phyloP scores from a whole-genome alignment of 37 sponge, comb jelly and placozoan species.

The Ephydatia muelleri region DNA sequence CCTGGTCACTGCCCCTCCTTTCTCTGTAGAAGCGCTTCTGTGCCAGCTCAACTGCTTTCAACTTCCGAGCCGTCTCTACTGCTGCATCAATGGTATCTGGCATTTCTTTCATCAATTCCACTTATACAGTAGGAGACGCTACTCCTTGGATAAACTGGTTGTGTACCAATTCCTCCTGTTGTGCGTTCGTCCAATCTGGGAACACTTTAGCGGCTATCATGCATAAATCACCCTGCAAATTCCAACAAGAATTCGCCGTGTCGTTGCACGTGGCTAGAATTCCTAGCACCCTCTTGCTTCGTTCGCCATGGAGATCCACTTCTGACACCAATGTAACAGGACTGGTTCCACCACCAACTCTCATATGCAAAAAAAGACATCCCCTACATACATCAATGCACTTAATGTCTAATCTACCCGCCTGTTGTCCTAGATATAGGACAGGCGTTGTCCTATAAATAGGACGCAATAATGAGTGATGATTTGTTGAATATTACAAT shows the following conservation, averaged over 20 bases:
- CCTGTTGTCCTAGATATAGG: too few species aligned
- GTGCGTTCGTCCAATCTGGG: neutral
- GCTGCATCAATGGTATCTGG: neutral
- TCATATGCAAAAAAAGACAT: too few species aligned
- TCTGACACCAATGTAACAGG: too few species aligned
- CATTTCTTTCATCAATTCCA: slow-evolving; percentile 2
- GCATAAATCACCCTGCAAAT: neutral
- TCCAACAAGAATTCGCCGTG: neutral
- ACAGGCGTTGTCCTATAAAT: too few species aligned
- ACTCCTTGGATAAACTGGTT: slow-evolving; percentile 20
- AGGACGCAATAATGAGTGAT: too few species aligned
- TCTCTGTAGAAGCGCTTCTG: slow-evolving; percentile 7
- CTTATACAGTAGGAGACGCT: neutral
- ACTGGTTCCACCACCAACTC: too few species aligned
- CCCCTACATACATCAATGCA: too few species aligned
- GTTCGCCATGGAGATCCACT: too few species aligned
- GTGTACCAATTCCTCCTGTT: neutral
- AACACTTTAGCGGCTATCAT: neutral
- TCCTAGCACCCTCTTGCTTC: too few species aligned
- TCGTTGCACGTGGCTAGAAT: neutral
- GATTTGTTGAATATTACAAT: too few species aligned
- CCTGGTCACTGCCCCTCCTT: neutral
- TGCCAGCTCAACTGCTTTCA: slow-evolving; percentile 11
- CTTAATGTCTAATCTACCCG: too few species aligned
- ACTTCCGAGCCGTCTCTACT: neutral